Evolutionary conservation across 2,113 vertebrate genomes (phyloP).

Genomic region (Ochotona princeps): DNA sequence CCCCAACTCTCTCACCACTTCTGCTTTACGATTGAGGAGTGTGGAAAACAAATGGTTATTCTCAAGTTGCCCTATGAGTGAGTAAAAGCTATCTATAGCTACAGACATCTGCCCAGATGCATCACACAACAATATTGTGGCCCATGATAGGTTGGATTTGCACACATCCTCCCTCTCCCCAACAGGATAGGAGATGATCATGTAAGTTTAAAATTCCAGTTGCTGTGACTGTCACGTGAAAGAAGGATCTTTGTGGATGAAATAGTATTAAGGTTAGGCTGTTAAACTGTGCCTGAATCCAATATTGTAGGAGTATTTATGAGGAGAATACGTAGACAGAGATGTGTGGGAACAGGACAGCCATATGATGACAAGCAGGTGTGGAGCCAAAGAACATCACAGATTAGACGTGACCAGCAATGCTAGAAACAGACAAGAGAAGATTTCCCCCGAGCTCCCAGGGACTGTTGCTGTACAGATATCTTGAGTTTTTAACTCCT

Average conservation of each 20-base stretch:
- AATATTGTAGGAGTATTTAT: neutral
- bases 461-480: neutral
- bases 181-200: too few relatives aligned
- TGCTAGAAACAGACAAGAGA: neutral
- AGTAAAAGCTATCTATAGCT: neutral
- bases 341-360: neutral
- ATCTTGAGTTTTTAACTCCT: neutral
- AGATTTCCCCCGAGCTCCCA: neutral
- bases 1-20: neutral
- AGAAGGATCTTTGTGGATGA: neutral
- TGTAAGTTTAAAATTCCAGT: neutral
- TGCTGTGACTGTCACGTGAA: neutral
- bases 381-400: neutral
- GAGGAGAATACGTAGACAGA: neutral
- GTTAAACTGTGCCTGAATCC: neutral
- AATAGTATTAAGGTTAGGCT: neutral
- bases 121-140: neutral
- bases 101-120: neutral
- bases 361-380: neutral
- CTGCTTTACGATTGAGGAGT: neutral
- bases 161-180: neutral
- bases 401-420: neutral
- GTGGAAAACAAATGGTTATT: neutral
- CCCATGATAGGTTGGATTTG: conserved; percentile 9
- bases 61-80: neutral